Conservation (phyloP, 2,888 invertebrate genomes). For the Thymelicus lineola region DNA sequence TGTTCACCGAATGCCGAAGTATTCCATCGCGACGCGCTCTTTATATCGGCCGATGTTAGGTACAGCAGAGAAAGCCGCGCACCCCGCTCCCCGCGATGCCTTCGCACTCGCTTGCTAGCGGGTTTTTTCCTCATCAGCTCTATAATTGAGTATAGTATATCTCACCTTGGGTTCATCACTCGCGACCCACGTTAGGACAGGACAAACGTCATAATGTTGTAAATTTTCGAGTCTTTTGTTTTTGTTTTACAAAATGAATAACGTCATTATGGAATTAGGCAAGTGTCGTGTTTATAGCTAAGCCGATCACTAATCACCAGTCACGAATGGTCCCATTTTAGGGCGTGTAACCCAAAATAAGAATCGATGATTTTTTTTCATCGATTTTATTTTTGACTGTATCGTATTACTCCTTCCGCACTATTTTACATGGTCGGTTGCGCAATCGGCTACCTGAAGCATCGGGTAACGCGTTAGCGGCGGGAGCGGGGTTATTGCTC, state of each 20-base stretch:
- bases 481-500: slow-evolving; percentile 73
- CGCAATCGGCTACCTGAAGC: slow-evolving; percentile 43
- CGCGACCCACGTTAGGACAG: slow-evolving; percentile 64
- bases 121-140: slow-evolving; percentile 84
- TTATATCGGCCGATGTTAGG: slow-evolving; percentile 76
- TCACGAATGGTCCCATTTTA: slow-evolving; percentile 17
- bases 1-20: slow-evolving; percentile 84
- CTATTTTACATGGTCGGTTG: slow-evolving; percentile 42
- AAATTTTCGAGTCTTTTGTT: slow-evolving; percentile 16
- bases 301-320: slow-evolving; percentile 18
- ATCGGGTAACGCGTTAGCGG: slow-evolving; percentile 60
- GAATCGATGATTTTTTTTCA: slow-evolving; percentile 1
- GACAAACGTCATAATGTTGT: slow-evolving; percentile 55
- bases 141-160: slow-evolving; percentile 74
- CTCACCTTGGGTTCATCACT: slow-evolving; percentile 76
- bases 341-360: slow-evolving; percentile 14
- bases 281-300: slow-evolving; percentile 1
- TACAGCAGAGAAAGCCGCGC: slow-evolving; percentile 79
- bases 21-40: slow-evolving; percentile 78
- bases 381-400: slow-evolving; percentile 31
- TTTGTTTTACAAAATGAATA: background rate
- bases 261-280: background rate
- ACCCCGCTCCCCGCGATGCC: slow-evolving; percentile 70
- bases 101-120: slow-evolving; percentile 70
- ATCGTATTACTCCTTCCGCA: slow-evolving; percentile 28